Conservation (phyloP, 2,113 vertebrate genomes). For the Brienomyrus brachyistius region DNA sequence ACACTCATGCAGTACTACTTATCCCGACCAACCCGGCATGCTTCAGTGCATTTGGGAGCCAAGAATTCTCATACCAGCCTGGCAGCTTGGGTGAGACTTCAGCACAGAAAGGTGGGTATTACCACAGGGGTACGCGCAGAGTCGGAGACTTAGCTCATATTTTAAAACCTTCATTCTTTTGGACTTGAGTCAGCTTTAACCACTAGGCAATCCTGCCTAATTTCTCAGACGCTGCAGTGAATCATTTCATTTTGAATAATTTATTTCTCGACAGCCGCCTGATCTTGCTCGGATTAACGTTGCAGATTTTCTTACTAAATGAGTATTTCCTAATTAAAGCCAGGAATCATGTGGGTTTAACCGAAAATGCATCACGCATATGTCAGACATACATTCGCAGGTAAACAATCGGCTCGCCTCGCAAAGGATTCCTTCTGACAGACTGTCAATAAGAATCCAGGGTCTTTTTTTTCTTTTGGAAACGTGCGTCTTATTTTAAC, state of each 20-base stretch:
- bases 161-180: slow-evolving; percentile 9
- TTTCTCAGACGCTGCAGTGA: slow-evolving; percentile 2
- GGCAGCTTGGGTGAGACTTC: slow-evolving; percentile 19
- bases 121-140: not conserved
- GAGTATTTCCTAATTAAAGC: not conserved
- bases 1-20: not conserved
- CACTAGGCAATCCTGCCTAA: slow-evolving; percentile 15
- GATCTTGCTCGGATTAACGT: not conserved
- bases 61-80: not conserved
- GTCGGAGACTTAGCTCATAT: not conserved
- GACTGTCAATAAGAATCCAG: slow-evolving; percentile 7
- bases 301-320: not conserved
- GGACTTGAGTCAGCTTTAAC: not conserved
- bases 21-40: not conserved
- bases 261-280: not conserved
- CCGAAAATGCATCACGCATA: not conserved
- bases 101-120: not conserved
- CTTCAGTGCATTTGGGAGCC: not conserved
- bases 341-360: not conserved
- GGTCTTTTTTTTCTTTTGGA: not conserved
- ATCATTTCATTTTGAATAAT: not conserved
- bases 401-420: not conserved
- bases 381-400: not conserved
- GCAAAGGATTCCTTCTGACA: not conserved
- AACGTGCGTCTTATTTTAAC: slow-evolving; percentile 5